A percentile compares a stretch with the other conserved stretches of the same genome.
Conservation (phyloP, 2,113 vertebrate genomes). For the Microcebus jonahi region DNA sequence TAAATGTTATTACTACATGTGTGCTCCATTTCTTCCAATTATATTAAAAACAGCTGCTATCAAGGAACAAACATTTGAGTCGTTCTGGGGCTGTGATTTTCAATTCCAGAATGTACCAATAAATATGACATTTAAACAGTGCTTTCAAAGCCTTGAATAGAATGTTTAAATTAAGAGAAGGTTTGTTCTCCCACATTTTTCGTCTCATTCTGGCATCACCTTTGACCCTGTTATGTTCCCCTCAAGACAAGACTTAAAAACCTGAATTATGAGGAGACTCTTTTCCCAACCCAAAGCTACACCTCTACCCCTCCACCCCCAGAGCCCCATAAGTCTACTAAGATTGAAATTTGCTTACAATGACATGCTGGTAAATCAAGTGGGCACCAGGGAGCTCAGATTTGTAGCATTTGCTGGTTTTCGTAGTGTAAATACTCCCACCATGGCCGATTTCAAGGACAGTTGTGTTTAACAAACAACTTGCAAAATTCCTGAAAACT, state of each 20-base stretch:
- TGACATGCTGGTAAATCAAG: neutral
- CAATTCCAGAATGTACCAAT: conserved; percentile 47
- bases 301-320: too few relatives aligned
- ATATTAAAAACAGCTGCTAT: conserved; percentile 70
- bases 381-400: neutral
- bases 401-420: neutral
- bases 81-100: conserved; percentile 43
- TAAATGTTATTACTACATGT: conserved; percentile 61
- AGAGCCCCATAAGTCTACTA: neutral
- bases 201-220: conserved; percentile 6
- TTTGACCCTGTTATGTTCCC: conserved; percentile 42
- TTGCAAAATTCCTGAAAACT: conserved; percentile 15
- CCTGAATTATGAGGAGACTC: neutral
- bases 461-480: neutral
- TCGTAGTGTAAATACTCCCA: neutral
- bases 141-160: conserved; percentile 46
- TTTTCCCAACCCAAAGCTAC: neutral
- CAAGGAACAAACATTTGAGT: conserved; percentile 55
- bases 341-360: neutral
- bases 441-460: neutral
- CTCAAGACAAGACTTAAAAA: conserved; percentile 5
- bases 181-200: neutral
- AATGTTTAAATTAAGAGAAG: conserved; percentile 48
- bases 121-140: conserved; percentile 46
- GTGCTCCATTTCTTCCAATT: conserved; percentile 50